Conservation (phyloP, 2,113 vertebrate genomes). For the Oreocharis arfaki region DNA sequence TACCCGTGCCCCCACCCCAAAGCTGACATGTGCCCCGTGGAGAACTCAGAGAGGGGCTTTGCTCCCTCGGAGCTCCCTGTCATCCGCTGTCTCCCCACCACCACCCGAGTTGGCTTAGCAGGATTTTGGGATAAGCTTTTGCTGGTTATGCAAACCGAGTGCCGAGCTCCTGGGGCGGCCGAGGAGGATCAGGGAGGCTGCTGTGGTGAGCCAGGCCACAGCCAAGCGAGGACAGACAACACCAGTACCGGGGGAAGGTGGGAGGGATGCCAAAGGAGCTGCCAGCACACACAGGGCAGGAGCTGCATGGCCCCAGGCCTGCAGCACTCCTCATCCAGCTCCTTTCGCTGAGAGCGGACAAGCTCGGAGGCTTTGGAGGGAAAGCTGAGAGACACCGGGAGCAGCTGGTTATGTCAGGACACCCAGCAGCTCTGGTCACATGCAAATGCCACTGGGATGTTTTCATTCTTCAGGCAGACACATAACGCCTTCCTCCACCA, state of each 20-base stretch:
- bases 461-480: background rate
- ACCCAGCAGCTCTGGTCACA: background rate
- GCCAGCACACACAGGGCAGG: background rate
- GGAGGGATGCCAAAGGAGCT: background rate
- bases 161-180: background rate
- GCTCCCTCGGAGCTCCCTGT: background rate
- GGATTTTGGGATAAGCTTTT: slow-evolving; percentile 24
- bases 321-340: background rate
- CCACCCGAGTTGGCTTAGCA: background rate
- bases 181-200: background rate
- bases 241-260: background rate
- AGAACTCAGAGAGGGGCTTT: background rate
- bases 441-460: background rate
- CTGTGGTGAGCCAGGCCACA: background rate
- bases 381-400: background rate
- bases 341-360: background rate
- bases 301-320: background rate
- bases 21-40: background rate
- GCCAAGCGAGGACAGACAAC: background rate
- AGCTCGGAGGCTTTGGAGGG: background rate
- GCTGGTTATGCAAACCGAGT: background rate
- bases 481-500: fast-evolving
- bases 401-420: background rate
- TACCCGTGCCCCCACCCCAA: background rate
- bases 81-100: background rate